These are phyloP conservation scores for Acanthosepion pharaonis DNA, from an alignment of 2,888 invertebrate genomes.

Conservation along the genomic window DNA sequence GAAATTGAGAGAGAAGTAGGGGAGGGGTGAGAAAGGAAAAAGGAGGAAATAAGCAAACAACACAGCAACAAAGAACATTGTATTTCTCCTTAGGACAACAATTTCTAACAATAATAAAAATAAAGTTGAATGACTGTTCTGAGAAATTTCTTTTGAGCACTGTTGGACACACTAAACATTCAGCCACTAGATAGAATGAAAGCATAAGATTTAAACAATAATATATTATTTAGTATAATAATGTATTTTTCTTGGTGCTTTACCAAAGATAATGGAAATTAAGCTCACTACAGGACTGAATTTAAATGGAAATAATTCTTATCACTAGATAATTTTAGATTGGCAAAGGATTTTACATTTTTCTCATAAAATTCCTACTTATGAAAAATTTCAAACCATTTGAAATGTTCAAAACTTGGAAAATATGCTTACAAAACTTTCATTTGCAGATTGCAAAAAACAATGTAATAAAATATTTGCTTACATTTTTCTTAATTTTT, in stretches of 20 bases:
- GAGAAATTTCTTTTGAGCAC: conserved; percentile 43
- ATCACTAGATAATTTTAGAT: neutral
- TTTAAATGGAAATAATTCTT: neutral
- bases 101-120: neutral
- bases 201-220: too few relatives aligned
- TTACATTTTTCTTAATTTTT: neutral
- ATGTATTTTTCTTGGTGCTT: neutral
- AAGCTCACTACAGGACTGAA: neutral
- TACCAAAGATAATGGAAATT: neutral
- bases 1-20: neutral
- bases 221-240: too few relatives aligned
- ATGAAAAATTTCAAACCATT: neutral
- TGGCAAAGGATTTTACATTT: neutral
- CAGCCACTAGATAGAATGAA: neutral
- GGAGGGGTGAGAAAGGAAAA: neutral
- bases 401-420: neutral
- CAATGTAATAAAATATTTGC: neutral
- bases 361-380: neutral
- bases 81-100: conserved; percentile 18
- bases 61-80: conserved; percentile 46
- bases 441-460: neutral
- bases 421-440: neutral
- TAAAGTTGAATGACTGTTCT: conserved; percentile 41
- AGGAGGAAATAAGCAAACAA: conserved; percentile 35
- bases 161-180: neutral